Base-by-base conservation (phyloP, 2,888 invertebrate genomes). In the Aphidius colemani region DNA sequence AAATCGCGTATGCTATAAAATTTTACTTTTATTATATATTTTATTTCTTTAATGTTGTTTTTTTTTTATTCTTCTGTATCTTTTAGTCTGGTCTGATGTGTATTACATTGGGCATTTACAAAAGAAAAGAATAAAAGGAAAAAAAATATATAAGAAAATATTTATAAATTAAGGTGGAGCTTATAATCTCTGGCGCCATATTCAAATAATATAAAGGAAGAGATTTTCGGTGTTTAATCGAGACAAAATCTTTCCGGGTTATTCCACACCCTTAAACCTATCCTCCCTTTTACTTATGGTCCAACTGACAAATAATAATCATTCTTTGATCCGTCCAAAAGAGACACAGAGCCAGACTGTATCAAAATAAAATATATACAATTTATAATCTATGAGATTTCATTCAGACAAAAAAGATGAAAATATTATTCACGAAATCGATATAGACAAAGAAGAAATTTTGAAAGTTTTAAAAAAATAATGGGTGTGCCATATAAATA, bases 61-160 rank as follows among this genome's bases (percentile, higher is more conserved):
- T 57, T 40, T 57, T 46, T 46, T 44, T 45, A 18, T 18, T 18
- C 13, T 18, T 18, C 13, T 48, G n/a, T n/a, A 48, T 48, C 13
- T 13, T 13, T 39, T 46, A 30, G 39, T 57, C n/a, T 46, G 46
- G 8, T 40, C 11, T 48, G 57, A 40, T 46, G 64, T 63, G 66
- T 69, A 46, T 67, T 59, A 69, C 65, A 63, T 67, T 68, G 65
- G 46, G 66, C 65, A 61, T 60, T 43, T 53, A 59, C 13, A 60
- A 55, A 46, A 59, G 41, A 44, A 48, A 46, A 50, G 61, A 64
- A 63, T 40, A 64, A 59, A 55, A 48, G 62, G 59, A 62, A 61
- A 63, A 61, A 58, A 51, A 59, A 18, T 18, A 18, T 18, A 18
- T 18, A 18, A 56, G 55, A 61, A 43, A 45, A 43, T 11, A 48